These are phyloP conservation scores for Oxygymnocypris stewartii DNA, from an alignment of 2,113 vertebrate genomes.

Conservation along the genomic window DNA sequence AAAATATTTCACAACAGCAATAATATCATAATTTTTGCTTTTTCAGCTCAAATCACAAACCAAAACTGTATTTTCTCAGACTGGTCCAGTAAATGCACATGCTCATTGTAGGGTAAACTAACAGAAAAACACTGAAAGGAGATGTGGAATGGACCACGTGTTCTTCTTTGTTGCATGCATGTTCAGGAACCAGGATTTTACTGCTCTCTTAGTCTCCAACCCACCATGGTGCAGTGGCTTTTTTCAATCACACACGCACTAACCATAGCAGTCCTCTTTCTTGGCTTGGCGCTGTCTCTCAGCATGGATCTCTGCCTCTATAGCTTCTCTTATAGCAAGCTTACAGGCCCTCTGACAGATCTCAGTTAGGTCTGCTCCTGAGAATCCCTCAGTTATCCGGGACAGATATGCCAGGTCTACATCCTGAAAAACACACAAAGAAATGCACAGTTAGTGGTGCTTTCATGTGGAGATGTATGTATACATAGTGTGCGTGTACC, in stretches of 20 bases:
- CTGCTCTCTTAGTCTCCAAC: background rate
- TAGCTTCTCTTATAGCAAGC: slow-evolving; percentile 65
- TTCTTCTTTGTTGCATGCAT: background rate
- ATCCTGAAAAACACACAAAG: slow-evolving; percentile 47
- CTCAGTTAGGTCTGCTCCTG: slow-evolving; percentile 65
- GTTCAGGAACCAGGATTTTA: background rate
- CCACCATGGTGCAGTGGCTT: slow-evolving; percentile 2
- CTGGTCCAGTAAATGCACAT: background rate
- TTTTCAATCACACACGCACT: slow-evolving; percentile 22
- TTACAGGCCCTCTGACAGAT: slow-evolving; percentile 67
- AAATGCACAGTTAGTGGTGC: background rate
- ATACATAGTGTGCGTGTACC: slow-evolving; percentile 35
- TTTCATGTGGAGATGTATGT: background rate
- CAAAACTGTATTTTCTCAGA: background rate
- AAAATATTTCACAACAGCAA: background rate
- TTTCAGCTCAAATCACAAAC: background rate
- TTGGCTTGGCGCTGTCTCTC: slow-evolving; percentile 54
- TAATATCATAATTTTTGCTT: background rate
- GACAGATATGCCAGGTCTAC: slow-evolving; percentile 64
- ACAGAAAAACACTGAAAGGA: background rate
- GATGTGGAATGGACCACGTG: background rate
- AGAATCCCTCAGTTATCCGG: slow-evolving; percentile 65
- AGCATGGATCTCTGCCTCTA: slow-evolving; percentile 60
- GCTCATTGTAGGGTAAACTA: background rate
- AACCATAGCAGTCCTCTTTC: slow-evolving; percentile 60